Percentiles rank a stretch among this genome's conserved stretches.
phyloP scores from a whole-genome alignment of 2,888 invertebrate species.

The Leucophenga maculata region DNA sequence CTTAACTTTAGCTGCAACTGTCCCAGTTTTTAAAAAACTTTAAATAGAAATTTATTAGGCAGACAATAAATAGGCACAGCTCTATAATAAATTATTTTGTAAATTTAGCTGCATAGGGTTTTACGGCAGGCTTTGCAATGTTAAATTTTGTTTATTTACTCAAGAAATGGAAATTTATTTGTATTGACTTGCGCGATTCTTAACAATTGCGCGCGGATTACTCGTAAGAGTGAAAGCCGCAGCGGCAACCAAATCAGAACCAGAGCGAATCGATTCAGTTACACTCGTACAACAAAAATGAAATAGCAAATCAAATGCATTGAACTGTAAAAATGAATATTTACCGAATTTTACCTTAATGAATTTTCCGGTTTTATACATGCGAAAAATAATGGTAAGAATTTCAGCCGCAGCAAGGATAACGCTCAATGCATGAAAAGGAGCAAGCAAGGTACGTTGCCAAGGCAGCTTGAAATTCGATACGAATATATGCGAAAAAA shows the following conservation, averaged over 20 bases:
- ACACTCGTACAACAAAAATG: no score
- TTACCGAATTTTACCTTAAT: constrained; percentile 42
- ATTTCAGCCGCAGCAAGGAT: not conserved
- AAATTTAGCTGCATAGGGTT: no score
- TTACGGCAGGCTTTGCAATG: no score
- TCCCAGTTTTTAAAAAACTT: not conserved
- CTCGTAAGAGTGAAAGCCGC: not conserved
- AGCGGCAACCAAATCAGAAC: not conserved
- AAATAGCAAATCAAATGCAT: constrained; percentile 20
- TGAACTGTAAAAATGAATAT: constrained; percentile 25
- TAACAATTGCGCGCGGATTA: constrained; percentile 7
- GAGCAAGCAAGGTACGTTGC: constrained; percentile 5
- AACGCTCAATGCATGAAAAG: not conserved
- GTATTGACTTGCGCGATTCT: constrained; percentile 12
- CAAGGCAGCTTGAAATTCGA: not conserved
- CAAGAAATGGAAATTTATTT: constrained; percentile 24
- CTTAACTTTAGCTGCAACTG: no score
- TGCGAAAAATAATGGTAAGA: not conserved
- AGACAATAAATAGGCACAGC: constrained; percentile 2
- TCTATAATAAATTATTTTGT: not conserved
- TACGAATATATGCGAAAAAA: not conserved
- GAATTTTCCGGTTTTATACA: constrained; percentile 43
- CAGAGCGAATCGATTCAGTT: not conserved
- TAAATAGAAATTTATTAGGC: not conserved
- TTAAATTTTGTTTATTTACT: not conserved